Evolutionary conservation across 2,888 invertebrate genomes (phyloP), one percentile per base, ranked within the genome.

Genomic region (Pammene fasciana): DNA sequence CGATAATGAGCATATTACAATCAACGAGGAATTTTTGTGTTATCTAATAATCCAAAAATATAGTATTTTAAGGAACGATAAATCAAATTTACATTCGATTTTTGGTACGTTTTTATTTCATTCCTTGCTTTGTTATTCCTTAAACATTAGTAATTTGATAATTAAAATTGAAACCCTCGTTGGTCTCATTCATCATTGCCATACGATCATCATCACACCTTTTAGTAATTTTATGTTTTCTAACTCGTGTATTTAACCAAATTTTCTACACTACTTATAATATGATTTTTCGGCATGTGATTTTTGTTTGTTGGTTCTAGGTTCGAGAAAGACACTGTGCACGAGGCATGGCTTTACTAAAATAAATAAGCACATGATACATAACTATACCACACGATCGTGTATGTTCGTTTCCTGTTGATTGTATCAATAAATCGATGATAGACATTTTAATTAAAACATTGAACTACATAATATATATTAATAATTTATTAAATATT

Each of bases 271-370:
- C 41, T 41, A 36, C 13, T 18, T 46, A 11, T 14, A 18, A 54
- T 56, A 56, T 46, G 65, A 74, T 77, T 76, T 62, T 18, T 26
- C 14, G 75, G 88, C 86, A 87, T 87, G 86, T 74, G 62, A 72
- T 77, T 83, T 79, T 84, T 43, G 38, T 78, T 76, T 73, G 80
- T 75, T 78, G 75, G 86, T 89, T 91, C 78, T 90, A 92, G 90
- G 89, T 87, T 83, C 84, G 80, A 82, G 83, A 87, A 85, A 86
- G 82, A 79, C 85, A 78, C 82, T 78, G 84, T 83, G 90, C 89
- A 90, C 88, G 90, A 86, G 85, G 80, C 84, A 89, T 83, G 86
- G 87, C 86, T 87, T 88, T 77, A 78, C 81, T 88, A 92, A 83
- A 88, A 78, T 86, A 78, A 88, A 83, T 86, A 87, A 85, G 82